Base-by-base conservation (phyloP, 2,797 vertebrate species). In the Anolis apletophallus region DNA sequence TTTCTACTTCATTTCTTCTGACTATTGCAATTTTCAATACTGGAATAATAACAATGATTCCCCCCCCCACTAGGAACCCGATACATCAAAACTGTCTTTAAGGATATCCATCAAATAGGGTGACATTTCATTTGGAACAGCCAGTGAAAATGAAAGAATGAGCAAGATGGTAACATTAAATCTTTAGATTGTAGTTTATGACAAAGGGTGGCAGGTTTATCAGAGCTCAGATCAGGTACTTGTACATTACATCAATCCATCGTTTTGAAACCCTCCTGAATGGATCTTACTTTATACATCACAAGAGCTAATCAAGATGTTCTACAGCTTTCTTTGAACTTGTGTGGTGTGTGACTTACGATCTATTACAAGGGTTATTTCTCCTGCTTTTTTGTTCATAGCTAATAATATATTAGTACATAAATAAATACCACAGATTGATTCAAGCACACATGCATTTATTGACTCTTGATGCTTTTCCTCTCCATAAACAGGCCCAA, bases 1-100 rank as follows among this genome's bases (percentile, higher is more conserved):
- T 91, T 88, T 55, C 40, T 90, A 75, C 26, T 50, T 83, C 36
- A 11, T 86, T 88, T 88, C 91, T 89, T 93, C 73, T 93, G 88
- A 92, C 6, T 85, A 88, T 50, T 72, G 74, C 86, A 90, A 73
- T 68, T 90, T 73, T 80, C 71, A 81, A 23, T 57, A 88, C 81
- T 64, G 77, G 32, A 10, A 12, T 64, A 89, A 54, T 85, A 83
- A 85, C 68, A 76, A 86, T 71, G 79, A 67, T n/a, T n/a, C n/a
- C n/a, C n/a, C n/a, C n/a, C n/a, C n/a, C n/a, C n/a, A n/a, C 79
- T 40, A 69, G 90, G 83, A 81, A 94, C 69, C 67, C 87, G 84
- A 93, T 90, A 91, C 84, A 93, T 90, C 81, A 80, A 94, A 46
- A 89, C 81, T 76, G 29, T 78, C 78, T 91, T 87, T 94, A 93